Evolutionary conservation across 2,888 invertebrate genomes (phyloP), one percentile per base, ranked within the genome.

Genomic region (Dryococelus australis): DNA sequence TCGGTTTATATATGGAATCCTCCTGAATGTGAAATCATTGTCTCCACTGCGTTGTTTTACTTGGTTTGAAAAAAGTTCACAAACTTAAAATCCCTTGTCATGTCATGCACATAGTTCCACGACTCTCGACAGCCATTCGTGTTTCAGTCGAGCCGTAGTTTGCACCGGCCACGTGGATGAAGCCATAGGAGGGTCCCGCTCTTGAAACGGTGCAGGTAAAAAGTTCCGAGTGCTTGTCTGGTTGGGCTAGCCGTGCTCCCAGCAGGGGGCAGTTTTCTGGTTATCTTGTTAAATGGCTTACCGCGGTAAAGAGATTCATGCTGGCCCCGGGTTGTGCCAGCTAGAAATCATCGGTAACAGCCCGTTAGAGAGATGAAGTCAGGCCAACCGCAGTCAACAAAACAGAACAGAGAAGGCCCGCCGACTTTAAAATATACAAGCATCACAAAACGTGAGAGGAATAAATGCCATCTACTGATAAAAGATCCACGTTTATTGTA

Each of bases 211-310:
- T 9, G 65, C 65, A 65, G 20, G 65, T 65, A 65, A 65, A 65
- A 65, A 65, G n/a, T 65, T 65, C 65, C 65, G 65, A 83, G 83
- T 8, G 83, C 35, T 28, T 83, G 35, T 24, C 28, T 35, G 83
- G 10, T 8, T 27, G n/a, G 83, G 35, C 83, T 85, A 79, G 87
- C 87, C 85, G n/a, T 26, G 85, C 65, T 27, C 84, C 28, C 87
- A 79, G 85, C 87, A 28, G 87, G 87, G 81, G 85, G 87, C 43
- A 78, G 51, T 85, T 85, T 87, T 87, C 87, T 87, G 87, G 87
- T 87, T 87, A 87, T 87, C 87, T 87, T 87, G 87, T 87, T 87
- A 87, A 87, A 87, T 87, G 85, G 87, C 86, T 86, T 86, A 47
- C 80, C 86, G 78, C 78, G 35, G 86, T 78, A 79, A 43, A 43